Evolutionary conservation across 1,140 invertebrate genomes (phyloP), one percentile per base, ranked within the genome.

Genomic region (Daktulosphaira vitifoliae): DNA sequence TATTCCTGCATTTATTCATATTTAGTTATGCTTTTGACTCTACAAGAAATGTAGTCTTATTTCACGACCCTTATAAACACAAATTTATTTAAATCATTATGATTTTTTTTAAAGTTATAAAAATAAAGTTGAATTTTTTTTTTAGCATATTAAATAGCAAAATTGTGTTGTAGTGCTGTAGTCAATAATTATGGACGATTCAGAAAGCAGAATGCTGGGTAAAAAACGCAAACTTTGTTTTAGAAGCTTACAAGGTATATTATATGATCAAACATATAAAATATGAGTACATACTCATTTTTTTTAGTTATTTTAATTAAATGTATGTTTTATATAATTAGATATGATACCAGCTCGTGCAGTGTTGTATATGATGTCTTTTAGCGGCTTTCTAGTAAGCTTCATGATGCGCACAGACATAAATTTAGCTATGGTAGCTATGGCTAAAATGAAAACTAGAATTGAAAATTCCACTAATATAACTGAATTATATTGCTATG

Each of bases 341-440:
- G 78, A 79, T 62, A 73, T 77, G 73, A 69, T 80, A 9, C 84
- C 84, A 62, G 83, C 84, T 22, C 77, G 84, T 33, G 75, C 84
- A 25, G 82, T 86, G 11, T 74, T 86, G 3, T 86, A 86, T 71
- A 77, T 86, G 66, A 73, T 87, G 44, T 87, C 84, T 46, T 87
- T 85, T 75, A 80, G 82, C 23, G 84, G 84, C 20, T 87, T 86
- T 70, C 75, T 86, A 22, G 84, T 86, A 1, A 85, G 83, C 2
- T 87, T 87, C 69, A 86, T 87, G 84, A 86, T 87, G 84, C 76
- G 84, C 42, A 86, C 80, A 66, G 84, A 87, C 72, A 87, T 87
- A 68, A 86, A 87, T 71, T 76, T 87, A 33, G 80, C 84, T 0
- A 81, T 87, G 65, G 82, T 85, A 8, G 83, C 82, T 1, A 86